A percentile compares a stretch with the other conserved stretches of the same genome.
Evolutionary conservation across 1,140 invertebrate species (phyloP).

Genomic region (Sycophila sp.): DNA sequence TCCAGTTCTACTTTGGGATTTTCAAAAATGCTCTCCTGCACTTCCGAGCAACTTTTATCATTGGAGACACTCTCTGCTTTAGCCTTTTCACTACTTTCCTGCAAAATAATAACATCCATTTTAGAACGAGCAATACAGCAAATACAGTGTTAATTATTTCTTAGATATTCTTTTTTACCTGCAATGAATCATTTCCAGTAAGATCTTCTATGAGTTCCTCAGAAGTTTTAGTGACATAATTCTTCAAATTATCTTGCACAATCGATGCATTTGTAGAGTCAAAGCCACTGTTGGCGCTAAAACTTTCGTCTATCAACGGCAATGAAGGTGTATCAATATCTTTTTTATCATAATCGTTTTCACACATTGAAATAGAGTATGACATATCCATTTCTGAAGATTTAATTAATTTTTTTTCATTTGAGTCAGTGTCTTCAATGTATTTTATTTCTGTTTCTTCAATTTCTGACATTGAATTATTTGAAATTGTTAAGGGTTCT

Average conservation of each 20-base stretch:
- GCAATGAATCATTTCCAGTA: slow-evolving; percentile 18
- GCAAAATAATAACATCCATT: too few relatives aligned
- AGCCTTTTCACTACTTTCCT: slow-evolving; percentile 1
- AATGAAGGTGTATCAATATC: slow-evolving; percentile 60
- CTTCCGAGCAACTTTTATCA: background rate
- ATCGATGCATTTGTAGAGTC: slow-evolving; percentile 25
- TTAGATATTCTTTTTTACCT: slow-evolving; percentile 28
- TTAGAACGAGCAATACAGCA: too few relatives aligned
- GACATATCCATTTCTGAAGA: slow-evolving; percentile 37
- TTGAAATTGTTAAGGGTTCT: slow-evolving; percentile 46
- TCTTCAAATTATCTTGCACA: slow-evolving; percentile 13
- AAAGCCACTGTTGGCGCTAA: slow-evolving; percentile 25
- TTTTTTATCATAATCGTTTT: slow-evolving; percentile 41
- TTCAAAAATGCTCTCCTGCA: too few relatives aligned
- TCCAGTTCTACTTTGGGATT: too few relatives aligned
- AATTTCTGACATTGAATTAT: slow-evolving; percentile 59
- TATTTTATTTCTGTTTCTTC: slow-evolving; percentile 44
- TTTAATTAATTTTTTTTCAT: slow-evolving; percentile 31
- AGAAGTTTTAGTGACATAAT: slow-evolving; percentile 19
- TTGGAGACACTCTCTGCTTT: background rate
- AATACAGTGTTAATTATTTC: too few relatives aligned
- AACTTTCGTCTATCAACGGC: slow-evolving; percentile 62
- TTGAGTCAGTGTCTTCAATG: background rate
- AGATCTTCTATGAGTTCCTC: slow-evolving; percentile 26
- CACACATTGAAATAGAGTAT: slow-evolving; percentile 59